A percentile compares a stretch with the other conserved stretches of the same genome.
These are phyloP conservation scores for Volucella inflata DNA, from an alignment of 2,888 invertebrate species.

Conservation along the genomic window DNA sequence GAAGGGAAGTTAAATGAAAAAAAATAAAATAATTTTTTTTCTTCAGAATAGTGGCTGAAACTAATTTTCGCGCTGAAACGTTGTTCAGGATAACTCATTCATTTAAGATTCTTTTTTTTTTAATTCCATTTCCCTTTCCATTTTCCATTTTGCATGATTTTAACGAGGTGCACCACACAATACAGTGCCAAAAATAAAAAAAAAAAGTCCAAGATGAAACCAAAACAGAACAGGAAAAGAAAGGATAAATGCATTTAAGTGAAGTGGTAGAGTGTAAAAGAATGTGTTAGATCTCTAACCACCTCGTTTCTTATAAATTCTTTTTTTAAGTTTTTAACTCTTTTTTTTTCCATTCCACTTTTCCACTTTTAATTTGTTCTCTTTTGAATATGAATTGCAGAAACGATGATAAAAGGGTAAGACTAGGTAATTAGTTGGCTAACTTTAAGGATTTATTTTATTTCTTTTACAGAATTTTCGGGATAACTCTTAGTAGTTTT, in stretches of 20 bases:
- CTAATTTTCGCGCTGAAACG: slow-evolving; percentile 72
- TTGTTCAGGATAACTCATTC: slow-evolving; percentile 70
- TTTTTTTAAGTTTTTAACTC: slow-evolving; percentile 12
- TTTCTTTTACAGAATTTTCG: neutral
- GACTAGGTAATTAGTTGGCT: slow-evolving; percentile 58
- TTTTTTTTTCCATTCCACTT: slow-evolving; percentile 11
- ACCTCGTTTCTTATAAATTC: slow-evolving; percentile 62
- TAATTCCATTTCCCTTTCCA: slow-evolving; percentile 1
- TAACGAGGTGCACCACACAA: slow-evolving; percentile 70
- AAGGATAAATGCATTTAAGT: slow-evolving; percentile 68
- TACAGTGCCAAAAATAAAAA: slow-evolving; percentile 13
- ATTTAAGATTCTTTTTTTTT: slow-evolving; percentile 44
- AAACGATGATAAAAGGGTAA: slow-evolving; percentile 10
- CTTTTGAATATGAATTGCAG: slow-evolving; percentile 57
- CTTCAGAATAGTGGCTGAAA: slow-evolving; percentile 62
- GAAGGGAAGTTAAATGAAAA: slow-evolving; percentile 12
- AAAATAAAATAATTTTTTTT: no score
- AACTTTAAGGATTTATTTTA: slow-evolving; percentile 53
- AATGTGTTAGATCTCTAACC: slow-evolving; percentile 72
- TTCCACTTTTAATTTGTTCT: slow-evolving; percentile 65
- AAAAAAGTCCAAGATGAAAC: neutral
- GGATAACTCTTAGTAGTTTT: slow-evolving; percentile 29
- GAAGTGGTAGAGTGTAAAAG: slow-evolving; percentile 70
- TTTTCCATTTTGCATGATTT: slow-evolving; percentile 61
- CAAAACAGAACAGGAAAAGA: slow-evolving; percentile 16